These are phyloP conservation scores for Montifringilla adamsi DNA, from an alignment of 2,113 vertebrate species.

Conservation along the genomic window DNA sequence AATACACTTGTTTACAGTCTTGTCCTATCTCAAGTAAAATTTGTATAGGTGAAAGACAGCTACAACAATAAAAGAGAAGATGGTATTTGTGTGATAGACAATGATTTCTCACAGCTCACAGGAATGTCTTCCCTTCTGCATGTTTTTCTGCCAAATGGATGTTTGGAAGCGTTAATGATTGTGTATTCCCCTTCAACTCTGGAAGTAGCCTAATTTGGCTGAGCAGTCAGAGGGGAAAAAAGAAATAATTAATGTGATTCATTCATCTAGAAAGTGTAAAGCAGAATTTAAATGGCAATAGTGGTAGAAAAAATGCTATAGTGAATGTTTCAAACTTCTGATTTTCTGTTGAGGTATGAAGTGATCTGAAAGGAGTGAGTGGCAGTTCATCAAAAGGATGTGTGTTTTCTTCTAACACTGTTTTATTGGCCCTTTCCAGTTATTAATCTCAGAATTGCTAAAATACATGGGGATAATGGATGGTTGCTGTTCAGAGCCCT, in stretches of 20 bases:
- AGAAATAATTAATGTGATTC: conserved; percentile 22
- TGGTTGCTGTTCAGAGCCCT: background rate
- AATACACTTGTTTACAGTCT: background rate
- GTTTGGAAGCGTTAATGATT: conserved; percentile 57
- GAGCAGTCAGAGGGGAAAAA: conserved; percentile 38
- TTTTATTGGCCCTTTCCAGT: background rate
- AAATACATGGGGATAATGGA: background rate
- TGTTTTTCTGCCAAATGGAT: background rate
- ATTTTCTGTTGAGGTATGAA: conserved; percentile 6
- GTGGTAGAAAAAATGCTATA: background rate
- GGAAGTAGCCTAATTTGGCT: conserved; percentile 50
- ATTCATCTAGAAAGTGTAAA: conserved; percentile 41
- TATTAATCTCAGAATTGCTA: conserved; percentile 8
- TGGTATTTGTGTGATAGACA: background rate
- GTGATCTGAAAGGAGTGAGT: background rate
- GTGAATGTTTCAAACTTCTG: background rate
- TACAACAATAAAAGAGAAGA: background rate
- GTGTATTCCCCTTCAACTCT: conserved; percentile 24
- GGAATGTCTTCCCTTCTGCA: background rate
- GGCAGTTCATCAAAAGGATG: conserved; percentile 11
- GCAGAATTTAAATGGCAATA: background rate
- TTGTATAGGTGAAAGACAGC: background rate
- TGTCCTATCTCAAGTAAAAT: background rate
- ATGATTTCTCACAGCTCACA: background rate
- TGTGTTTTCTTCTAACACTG: background rate